phyloP scores from a whole-genome alignment of 2,113 vertebrate genomes.

The Indicator maculatus region DNA sequence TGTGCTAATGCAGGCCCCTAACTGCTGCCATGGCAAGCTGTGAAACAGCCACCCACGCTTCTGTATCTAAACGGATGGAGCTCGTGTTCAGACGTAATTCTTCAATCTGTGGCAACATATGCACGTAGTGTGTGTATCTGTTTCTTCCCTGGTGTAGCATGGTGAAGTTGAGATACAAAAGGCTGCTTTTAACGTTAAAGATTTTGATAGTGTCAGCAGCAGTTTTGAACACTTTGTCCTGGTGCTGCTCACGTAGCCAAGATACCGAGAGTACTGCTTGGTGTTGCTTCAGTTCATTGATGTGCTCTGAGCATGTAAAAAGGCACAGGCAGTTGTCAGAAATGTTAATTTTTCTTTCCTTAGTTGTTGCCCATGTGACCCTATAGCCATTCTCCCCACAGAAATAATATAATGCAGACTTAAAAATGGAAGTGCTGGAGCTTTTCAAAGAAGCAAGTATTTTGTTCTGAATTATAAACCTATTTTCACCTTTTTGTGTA shows the following conservation, averaged over 20 bases:
- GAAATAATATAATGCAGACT: background rate
- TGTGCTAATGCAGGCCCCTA: background rate
- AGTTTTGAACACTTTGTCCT: background rate
- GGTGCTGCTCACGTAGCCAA: background rate
- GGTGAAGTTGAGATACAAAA: background rate
- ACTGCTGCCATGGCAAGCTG: conserved; percentile 22
- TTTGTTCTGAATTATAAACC: background rate
- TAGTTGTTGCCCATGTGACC: background rate
- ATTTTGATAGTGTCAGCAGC: background rate
- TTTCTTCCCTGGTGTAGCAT: background rate
- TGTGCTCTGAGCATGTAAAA: background rate
- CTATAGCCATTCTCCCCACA: background rate
- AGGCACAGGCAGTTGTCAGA: background rate
- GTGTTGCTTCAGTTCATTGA: background rate
- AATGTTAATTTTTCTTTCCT: background rate
- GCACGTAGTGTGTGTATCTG: background rate
- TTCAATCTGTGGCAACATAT: background rate
- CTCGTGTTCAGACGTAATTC: conserved; percentile 8
- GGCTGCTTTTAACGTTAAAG: background rate
- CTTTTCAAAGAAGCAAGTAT: background rate
- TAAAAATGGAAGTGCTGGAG: background rate
- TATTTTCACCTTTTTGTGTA: background rate
- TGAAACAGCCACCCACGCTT: conserved; percentile 10
- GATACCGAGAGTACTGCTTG: background rate
- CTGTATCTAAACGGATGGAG: background rate